Evolutionary conservation across 2,888 invertebrate species (phyloP).

Genomic region (Phytoseiulus persimilis): DNA sequence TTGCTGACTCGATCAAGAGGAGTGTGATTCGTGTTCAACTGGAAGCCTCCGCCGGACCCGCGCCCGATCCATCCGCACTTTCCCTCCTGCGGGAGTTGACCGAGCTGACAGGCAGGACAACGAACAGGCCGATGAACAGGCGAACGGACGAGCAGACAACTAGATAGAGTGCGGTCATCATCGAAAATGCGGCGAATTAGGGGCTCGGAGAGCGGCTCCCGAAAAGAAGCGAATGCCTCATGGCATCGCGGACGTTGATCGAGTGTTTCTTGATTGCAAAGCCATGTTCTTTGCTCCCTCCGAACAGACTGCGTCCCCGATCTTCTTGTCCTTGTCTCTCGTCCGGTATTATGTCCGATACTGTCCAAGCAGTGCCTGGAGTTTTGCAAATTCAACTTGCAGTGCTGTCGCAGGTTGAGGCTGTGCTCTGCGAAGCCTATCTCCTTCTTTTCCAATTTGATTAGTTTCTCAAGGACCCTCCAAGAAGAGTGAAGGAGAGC

Average conservation of each 20-base stretch:
- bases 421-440: no score
- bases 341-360: background rate
- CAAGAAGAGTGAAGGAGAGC: background rate
- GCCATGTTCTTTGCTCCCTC: background rate
- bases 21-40: no score
- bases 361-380: background rate
- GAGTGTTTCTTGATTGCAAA: background rate
- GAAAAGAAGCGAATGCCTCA: background rate
- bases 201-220: background rate
- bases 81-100: background rate
- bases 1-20: no score
- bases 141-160: background rate
- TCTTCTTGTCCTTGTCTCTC: background rate
- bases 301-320: background rate
- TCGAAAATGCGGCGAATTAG: constrained; percentile 5
- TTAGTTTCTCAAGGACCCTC: background rate
- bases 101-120: background rate
- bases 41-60: no score
- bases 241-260: background rate
- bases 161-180: constrained; percentile 5
- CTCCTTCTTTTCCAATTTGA: background rate
- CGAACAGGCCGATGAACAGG: background rate
- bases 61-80: background rate
- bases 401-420: background rate
- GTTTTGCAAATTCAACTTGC: background rate